phyloP scores from a whole-genome alignment of 2,888 invertebrate genomes.

The Hecatera dysodea region DNA sequence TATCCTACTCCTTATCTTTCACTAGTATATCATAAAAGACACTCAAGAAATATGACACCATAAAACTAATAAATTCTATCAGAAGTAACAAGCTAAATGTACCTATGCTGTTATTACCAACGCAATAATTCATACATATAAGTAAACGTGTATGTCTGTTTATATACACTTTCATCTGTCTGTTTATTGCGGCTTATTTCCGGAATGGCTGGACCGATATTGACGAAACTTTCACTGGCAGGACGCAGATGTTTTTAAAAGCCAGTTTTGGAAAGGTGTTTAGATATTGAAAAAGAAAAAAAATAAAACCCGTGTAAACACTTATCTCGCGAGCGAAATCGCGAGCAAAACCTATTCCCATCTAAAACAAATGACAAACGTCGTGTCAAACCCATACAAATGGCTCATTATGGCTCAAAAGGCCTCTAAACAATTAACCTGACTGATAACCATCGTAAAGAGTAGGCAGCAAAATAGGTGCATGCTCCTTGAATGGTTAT shows the following conservation, averaged over 20 bases:
- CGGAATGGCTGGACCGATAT: too few species aligned
- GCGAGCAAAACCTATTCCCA: background rate
- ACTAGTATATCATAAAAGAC: slow-evolving; percentile 18
- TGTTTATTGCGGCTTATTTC: too few species aligned
- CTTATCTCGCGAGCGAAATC: too few species aligned
- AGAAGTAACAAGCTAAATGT: background rate
- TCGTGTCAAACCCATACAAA: slow-evolving; percentile 37
- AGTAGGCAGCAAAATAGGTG: slow-evolving; percentile 28
- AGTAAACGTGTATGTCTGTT: too few species aligned
- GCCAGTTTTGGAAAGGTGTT: too few species aligned
- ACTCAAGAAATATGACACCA: slow-evolving; percentile 8
- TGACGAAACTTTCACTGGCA: too few species aligned
- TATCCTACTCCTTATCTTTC: background rate
- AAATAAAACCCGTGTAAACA: too few species aligned
- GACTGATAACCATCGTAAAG: slow-evolving; percentile 59
- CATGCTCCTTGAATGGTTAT: slow-evolving; percentile 44
- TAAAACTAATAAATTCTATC: slow-evolving; percentile 18
- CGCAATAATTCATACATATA: slow-evolving; percentile 13
- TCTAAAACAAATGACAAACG: slow-evolving; percentile 37
- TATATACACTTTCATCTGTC: too few species aligned
- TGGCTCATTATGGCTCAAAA: slow-evolving; percentile 46
- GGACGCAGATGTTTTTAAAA: too few species aligned
- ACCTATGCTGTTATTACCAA: background rate
- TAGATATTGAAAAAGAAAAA: too few species aligned
- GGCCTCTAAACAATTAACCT: slow-evolving; percentile 57